These are phyloP conservation scores for Hemichromis elongatus DNA, from an alignment of 2,113 vertebrate genomes.

Conservation along the genomic window DNA sequence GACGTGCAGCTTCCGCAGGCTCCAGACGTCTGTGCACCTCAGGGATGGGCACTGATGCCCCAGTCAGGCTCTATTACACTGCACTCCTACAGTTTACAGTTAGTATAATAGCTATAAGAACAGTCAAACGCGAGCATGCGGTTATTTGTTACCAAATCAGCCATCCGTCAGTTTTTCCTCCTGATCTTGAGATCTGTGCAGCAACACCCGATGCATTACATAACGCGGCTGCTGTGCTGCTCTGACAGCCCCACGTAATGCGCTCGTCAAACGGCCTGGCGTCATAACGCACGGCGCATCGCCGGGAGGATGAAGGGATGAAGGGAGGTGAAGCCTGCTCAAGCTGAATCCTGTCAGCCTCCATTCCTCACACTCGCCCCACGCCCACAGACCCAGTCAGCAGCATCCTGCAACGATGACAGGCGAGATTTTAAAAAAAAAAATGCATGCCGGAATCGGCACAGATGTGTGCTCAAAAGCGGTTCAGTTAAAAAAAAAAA, in stretches of 20 bases:
- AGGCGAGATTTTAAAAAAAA: too few species aligned
- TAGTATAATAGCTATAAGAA: not conserved
- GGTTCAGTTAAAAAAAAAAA: not conserved
- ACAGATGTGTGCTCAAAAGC: not conserved
- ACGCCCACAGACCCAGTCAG: not conserved
- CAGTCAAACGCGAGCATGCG: not conserved
- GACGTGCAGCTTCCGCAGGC: not conserved
- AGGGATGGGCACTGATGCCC: slow-evolving; percentile 25
- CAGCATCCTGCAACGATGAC: not conserved
- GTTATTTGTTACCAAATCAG: not conserved
- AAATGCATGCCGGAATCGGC: too few species aligned
- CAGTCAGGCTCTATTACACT: not conserved
- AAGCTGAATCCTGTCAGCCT: not conserved
- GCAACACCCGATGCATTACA: slow-evolving; percentile 53
- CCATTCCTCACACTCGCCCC: not conserved
- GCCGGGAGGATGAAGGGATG: slow-evolving; percentile 15
- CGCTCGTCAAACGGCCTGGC: slow-evolving; percentile 11
- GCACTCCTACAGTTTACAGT: not conserved
- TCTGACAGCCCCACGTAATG: slow-evolving; percentile 28
- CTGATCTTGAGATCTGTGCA: not conserved
- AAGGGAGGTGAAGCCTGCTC: not conserved
- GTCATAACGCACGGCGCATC: slow-evolving; percentile 49
- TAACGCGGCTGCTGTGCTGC: slow-evolving; percentile 36
- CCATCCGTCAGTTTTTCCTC: not conserved
- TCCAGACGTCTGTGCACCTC: slow-evolving; percentile 33